These are phyloP conservation scores for Ochotona princeps DNA, from an alignment of 2,113 vertebrate genomes.

Conservation along the genomic window DNA sequence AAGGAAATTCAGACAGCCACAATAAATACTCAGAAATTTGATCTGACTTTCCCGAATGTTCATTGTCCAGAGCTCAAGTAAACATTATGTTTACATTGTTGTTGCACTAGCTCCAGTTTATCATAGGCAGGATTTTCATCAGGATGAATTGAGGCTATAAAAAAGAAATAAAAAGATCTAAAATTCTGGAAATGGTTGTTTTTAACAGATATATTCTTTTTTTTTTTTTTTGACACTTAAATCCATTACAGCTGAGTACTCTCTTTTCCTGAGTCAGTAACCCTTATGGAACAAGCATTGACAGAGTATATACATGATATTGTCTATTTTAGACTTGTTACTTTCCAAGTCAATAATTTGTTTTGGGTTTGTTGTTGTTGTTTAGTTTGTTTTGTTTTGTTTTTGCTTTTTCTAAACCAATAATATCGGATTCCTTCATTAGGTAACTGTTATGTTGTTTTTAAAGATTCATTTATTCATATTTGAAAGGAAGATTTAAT, in stretches of 20 bases:
- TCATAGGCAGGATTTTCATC: background rate
- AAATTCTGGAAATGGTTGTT: background rate
- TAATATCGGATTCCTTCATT: too few species aligned
- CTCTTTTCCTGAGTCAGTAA: background rate
- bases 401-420: too few species aligned
- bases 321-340: background rate
- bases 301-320: too few species aligned
- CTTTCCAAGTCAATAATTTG: background rate
- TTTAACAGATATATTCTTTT: background rate
- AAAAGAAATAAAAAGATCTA: background rate
- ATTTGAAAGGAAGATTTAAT: too few species aligned
- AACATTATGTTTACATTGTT: background rate
- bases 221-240: background rate
- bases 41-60: background rate
- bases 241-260: background rate
- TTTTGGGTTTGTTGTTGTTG: background rate
- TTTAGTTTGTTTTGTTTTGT: too few species aligned
- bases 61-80: background rate
- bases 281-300: background rate
- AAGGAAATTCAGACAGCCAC: background rate
- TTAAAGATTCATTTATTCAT: too few species aligned
- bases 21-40: background rate
- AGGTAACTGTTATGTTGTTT: too few species aligned
- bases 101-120: background rate
- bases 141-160: background rate